Conservation (phyloP, 2,113 vertebrate genomes). For the Stigmatopora nigra region DNA sequence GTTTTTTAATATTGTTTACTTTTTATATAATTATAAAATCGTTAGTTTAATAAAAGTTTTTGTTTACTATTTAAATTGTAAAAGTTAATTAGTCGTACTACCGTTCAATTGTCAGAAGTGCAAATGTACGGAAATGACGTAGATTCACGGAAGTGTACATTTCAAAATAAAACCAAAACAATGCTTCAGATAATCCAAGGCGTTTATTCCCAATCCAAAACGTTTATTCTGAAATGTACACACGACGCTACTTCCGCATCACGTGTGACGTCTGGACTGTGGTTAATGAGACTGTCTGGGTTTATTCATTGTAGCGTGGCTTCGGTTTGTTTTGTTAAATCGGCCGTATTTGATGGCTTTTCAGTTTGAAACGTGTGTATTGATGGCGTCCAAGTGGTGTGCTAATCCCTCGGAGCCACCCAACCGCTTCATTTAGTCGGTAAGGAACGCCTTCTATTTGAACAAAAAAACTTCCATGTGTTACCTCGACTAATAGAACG, state of each 20-base stretch:
- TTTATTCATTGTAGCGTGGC: not conserved
- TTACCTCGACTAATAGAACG: not conserved
- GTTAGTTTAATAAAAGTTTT: too few relatives aligned
- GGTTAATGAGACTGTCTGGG: too few relatives aligned
- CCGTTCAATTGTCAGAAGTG: not conserved
- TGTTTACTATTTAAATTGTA: too few relatives aligned
- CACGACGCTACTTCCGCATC: not conserved
- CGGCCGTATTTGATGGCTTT: not conserved
- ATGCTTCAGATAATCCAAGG: not conserved
- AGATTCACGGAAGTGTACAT: not conserved
- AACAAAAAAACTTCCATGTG: not conserved
- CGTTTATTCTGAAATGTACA: not conserved
- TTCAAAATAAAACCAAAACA: not conserved
- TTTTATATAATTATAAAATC: too few relatives aligned
- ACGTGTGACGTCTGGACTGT: not conserved
- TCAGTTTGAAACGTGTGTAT: not conserved
- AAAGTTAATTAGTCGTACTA: too few relatives aligned
- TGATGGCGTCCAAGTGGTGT: not conserved
- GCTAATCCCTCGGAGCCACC: not conserved
- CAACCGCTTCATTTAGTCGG: not conserved
- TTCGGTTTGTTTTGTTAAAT: not conserved
- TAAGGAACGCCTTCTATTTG: not conserved
- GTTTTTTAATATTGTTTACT: too few relatives aligned
- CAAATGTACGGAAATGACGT: not conserved
- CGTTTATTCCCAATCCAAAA: not conserved